Percentiles rank a stretch among this genome's conserved stretches.
These are phyloP conservation scores for Lasius platythorax DNA, from an alignment of 2,888 invertebrate genomes.

Conservation along the genomic window DNA sequence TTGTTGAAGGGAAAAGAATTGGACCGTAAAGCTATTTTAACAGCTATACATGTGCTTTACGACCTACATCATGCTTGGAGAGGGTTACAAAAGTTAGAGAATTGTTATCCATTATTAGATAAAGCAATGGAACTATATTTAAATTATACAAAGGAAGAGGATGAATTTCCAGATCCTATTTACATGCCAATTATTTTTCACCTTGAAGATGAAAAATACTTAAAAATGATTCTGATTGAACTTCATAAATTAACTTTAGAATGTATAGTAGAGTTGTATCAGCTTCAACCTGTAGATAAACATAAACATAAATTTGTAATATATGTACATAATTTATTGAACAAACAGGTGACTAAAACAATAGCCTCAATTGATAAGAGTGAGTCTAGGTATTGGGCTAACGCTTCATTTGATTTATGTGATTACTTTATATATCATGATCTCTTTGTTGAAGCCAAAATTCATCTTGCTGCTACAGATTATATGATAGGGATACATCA, in stretches of 20 bases:
- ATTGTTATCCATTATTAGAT: neutral
- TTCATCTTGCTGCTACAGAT: neutral
- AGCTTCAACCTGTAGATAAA: neutral
- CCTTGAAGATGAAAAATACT: no score
- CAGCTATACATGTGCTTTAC: neutral
- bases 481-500: neutral
- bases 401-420: neutral
- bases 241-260: neutral
- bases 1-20: neutral
- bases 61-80: neutral
- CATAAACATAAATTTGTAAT: neutral
- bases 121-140: neutral
- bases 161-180: neutral
- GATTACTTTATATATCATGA: neutral
- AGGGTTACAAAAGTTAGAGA: neutral
- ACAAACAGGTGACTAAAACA: no score
- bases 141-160: neutral
- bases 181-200: neutral
- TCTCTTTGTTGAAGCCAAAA: neutral
- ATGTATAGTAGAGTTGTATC: neutral
- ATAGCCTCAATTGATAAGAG: no score
- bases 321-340: neutral
- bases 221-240: no score
- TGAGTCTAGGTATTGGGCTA: neutral
- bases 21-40: constrained; percentile 2